Evolutionary conservation across 1,140 invertebrate species (phyloP).

Genomic region (Saxidomus purpurata): DNA sequence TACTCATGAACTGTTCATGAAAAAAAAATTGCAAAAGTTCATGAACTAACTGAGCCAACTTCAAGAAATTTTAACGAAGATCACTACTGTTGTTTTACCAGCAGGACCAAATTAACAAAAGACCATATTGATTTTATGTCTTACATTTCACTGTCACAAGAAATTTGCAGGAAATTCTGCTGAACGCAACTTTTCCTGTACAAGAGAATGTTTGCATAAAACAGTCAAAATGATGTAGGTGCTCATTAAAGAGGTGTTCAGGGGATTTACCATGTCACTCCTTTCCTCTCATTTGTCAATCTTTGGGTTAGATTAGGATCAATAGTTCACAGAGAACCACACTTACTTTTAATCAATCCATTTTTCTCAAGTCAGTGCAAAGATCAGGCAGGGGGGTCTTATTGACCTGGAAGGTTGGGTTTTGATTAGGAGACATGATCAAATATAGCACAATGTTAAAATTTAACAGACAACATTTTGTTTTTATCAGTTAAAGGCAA

Average conservation of each 20-base stretch:
- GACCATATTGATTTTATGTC: too few species aligned
- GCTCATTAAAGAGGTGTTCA: background rate
- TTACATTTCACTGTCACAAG: too few species aligned
- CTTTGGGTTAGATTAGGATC: background rate
- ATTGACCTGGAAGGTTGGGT: background rate
- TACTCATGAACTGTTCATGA: too few species aligned
- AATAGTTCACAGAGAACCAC: background rate
- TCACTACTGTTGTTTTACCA: too few species aligned
- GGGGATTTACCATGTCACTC: background rate
- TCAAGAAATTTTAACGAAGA: too few species aligned
- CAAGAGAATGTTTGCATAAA: background rate
- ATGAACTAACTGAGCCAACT: too few species aligned
- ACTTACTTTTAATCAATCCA: constrained; percentile 29
- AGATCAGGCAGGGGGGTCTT: constrained; percentile 3
- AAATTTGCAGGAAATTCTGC: too few species aligned
- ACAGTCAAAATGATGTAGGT: background rate
- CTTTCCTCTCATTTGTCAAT: constrained; percentile 42
- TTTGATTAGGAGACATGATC: background rate
- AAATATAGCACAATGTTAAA: background rate
- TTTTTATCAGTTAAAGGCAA: too few species aligned
- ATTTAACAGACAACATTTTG: background rate
- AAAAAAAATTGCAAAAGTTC: too few species aligned
- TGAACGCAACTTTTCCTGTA: too few species aligned
- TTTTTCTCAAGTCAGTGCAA: constrained; percentile 26
- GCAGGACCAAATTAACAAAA: too few species aligned